Evolutionary conservation across 2,797 vertebrate genomes (phyloP), one percentile per base, ranked within the genome.

Genomic region (Diplodus sargus): DNA sequence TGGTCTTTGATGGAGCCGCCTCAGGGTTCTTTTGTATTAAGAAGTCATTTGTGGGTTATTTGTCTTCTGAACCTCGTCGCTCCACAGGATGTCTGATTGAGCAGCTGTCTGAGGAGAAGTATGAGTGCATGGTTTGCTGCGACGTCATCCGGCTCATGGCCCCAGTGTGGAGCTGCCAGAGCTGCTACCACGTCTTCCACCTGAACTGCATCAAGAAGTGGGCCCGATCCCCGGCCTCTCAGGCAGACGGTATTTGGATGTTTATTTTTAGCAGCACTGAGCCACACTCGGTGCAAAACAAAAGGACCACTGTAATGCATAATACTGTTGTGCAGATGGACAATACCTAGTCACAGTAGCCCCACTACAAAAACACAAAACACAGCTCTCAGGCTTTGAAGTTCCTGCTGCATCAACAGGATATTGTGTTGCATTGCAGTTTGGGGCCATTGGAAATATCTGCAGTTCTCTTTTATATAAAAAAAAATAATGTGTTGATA

Each of bases 81-180:
- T 61, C 76, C 73, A 1, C 85, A 98, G 98, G 98, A 2, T 97
- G 97, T 52, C 87, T 99, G 79, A 98, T 99, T 76, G 98, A 99
- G 74, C 98, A 99, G 88, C 94, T 99, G 87, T 97, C 97, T 0
- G 96, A 96, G 81, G 98, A 99, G 94, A 99, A 98, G 87, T 99
- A 99, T 0, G 98, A 99, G 91, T 99, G 98, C 87, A 99, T 99
- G 98, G 98, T 99, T 15, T 99, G 98, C 92, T 99, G 98, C 74
- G 98, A 99, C 5, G 88, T 98, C 54, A 96, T 99, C 60, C 94
- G 97, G 3, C 90, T 96, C 85, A 96, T 96, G 87, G 97, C 97
- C 2, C 97, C 97, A 0, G 97, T 99, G 77, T 99, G 98, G 98
- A 99, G 94, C 90, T 99, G 98, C 92, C 97, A 97, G 86, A 98